phyloP scores from a whole-genome alignment of 1,140 invertebrate genomes.

The Dendrolimus punctatus region DNA sequence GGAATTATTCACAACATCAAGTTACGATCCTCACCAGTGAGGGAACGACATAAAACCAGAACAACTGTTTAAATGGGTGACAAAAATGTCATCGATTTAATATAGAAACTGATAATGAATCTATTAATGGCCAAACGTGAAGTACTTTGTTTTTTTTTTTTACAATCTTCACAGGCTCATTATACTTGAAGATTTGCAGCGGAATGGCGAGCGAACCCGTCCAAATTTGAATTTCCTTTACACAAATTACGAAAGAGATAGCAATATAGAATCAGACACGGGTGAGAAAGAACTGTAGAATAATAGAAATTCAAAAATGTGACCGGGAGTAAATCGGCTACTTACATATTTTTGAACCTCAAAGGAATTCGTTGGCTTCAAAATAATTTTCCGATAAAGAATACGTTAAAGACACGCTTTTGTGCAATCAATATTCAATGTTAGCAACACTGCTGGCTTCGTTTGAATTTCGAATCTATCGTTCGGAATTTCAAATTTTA shows the following conservation, averaged over 20 bases:
- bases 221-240: slow-evolving; percentile 67
- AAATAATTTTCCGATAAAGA: slow-evolving; percentile 67
- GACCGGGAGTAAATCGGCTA: slow-evolving; percentile 50
- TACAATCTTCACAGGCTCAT: slow-evolving; percentile 59
- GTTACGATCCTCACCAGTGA: too few species aligned
- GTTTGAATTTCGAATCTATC: slow-evolving; percentile 50
- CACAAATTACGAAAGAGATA: slow-evolving; percentile 36
- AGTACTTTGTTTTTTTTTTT: slow-evolving; percentile 37
- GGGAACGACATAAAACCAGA: too few species aligned
- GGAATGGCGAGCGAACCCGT: slow-evolving; percentile 63
- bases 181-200: slow-evolving; percentile 58
- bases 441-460: slow-evolving; percentile 40
- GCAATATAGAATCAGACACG: slow-evolving; percentile 1
- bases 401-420: slow-evolving; percentile 62
- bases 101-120: neutral
- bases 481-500: slow-evolving; percentile 39
- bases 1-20: too few species aligned
- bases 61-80: too few species aligned
- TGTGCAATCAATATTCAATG: slow-evolving; percentile 70
- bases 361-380: slow-evolving; percentile 54
- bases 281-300: slow-evolving; percentile 23
- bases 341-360: slow-evolving; percentile 67
- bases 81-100: too few species aligned
- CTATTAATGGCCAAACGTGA: neutral
- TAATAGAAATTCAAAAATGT: slow-evolving; percentile 47